Evolutionary conservation across 2,113 vertebrate genomes (phyloP).

Genomic region (Egretta garzetta): DNA sequence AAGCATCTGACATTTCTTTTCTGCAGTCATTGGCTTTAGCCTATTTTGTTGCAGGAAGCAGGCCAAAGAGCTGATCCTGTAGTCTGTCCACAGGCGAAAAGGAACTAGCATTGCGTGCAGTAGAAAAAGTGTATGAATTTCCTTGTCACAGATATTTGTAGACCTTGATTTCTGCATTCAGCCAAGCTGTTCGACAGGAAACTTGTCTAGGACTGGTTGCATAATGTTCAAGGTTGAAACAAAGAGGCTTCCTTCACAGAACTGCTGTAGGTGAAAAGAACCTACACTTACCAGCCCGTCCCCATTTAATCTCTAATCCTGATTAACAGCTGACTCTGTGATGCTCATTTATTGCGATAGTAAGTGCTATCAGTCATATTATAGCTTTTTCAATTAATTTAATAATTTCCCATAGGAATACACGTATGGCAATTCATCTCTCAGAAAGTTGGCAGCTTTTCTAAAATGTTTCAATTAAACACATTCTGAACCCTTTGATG

Average conservation of each 20-base stretch:
- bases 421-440: neutral
- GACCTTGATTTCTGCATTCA: neutral
- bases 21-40: neutral
- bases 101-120: neutral
- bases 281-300: rapidly evolving
- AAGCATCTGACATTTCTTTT: neutral
- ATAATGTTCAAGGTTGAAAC: neutral
- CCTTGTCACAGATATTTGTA: neutral
- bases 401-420: constrained; percentile 23
- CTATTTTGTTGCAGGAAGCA: neutral
- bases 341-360: neutral
- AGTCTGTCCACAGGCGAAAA: neutral
- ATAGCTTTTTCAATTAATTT: neutral
- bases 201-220: neutral
- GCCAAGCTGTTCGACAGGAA: neutral
- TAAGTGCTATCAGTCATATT: neutral
- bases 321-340: constrained; percentile 2
- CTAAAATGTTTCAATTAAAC: neutral
- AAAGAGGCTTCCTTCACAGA: neutral
- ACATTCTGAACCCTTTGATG: neutral
- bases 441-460: neutral
- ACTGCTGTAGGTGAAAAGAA: neutral
- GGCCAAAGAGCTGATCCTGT: neutral
- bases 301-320: constrained; percentile 1
- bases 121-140: neutral